Evolutionary conservation across 2,888 invertebrate species (phyloP).

Genomic region (Melieria omissa): DNA sequence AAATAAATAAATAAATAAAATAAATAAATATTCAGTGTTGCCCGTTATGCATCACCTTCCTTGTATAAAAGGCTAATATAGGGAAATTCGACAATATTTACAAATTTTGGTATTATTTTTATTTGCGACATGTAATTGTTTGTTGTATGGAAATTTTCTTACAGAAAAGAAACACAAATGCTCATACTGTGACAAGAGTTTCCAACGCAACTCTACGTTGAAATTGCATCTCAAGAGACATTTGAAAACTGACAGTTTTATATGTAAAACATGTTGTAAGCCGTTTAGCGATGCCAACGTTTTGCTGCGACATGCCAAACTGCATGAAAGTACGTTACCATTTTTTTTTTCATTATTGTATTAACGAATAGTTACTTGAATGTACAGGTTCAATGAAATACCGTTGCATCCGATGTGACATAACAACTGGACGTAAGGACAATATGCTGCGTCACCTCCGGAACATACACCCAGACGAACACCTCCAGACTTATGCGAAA

Average conservation of each 20-base stretch:
- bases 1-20: too few species aligned
- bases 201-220: constrained; percentile 71
- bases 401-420: constrained; percentile 77
- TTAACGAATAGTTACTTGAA: constrained; percentile 9
- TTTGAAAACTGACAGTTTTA: constrained; percentile 69
- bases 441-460: constrained; percentile 81
- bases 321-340: constrained; percentile 72
- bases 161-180: constrained; percentile 70
- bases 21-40: too few species aligned
- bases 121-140: not conserved
- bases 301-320: constrained; percentile 75
- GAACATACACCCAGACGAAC: constrained; percentile 75
- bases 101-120: not conserved
- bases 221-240: constrained; percentile 71
- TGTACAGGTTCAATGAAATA: constrained; percentile 75
- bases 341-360: not conserved
- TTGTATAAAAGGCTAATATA: too few species aligned
- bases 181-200: constrained; percentile 72
- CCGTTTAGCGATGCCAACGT: constrained; percentile 77
- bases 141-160: constrained; percentile 1
- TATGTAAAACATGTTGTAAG: constrained; percentile 75
- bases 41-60: too few species aligned
- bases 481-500: constrained; percentile 50
- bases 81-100: constrained; percentile 1
- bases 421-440: constrained; percentile 79